Evolutionary conservation across 2,113 vertebrate genomes (phyloP).

Genomic region (Ptilonorhynchus violaceus): DNA sequence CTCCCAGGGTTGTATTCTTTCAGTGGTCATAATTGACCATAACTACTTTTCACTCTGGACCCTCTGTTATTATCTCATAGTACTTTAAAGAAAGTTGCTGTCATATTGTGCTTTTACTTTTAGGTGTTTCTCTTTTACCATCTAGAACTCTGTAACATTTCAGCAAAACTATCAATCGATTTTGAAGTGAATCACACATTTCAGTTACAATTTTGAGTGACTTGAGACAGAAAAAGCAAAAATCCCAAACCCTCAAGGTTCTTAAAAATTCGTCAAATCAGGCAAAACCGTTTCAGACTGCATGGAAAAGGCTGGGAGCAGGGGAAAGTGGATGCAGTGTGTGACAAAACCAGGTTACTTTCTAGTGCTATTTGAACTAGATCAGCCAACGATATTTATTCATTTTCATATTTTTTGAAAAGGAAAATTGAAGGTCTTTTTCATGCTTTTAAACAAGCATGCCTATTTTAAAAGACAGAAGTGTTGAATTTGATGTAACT

Average conservation of each 20-base stretch:
- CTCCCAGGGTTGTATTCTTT: background rate
- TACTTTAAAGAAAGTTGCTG: background rate
- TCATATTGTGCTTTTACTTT: background rate
- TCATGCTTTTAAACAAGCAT: background rate
- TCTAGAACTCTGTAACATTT: background rate
- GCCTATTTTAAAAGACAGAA: background rate
- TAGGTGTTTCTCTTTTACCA: background rate
- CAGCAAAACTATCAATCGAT: background rate
- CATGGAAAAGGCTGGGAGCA: background rate
- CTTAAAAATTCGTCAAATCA: background rate
- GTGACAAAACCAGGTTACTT: background rate
- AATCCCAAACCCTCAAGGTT: background rate
- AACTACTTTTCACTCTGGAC: background rate
- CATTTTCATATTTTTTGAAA: background rate
- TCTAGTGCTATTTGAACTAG: background rate
- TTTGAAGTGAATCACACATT: background rate
- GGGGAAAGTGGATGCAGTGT: background rate
- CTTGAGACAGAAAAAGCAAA: background rate
- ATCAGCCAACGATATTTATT: background rate
- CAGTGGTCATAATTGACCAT: background rate
- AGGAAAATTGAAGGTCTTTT: background rate
- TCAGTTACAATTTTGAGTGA: background rate
- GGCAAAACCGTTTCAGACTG: background rate
- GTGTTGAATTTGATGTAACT: background rate
- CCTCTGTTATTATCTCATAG: background rate